Conservation (phyloP, 2,888 invertebrate genomes). For the Tricholauxania praeusta region DNA sequence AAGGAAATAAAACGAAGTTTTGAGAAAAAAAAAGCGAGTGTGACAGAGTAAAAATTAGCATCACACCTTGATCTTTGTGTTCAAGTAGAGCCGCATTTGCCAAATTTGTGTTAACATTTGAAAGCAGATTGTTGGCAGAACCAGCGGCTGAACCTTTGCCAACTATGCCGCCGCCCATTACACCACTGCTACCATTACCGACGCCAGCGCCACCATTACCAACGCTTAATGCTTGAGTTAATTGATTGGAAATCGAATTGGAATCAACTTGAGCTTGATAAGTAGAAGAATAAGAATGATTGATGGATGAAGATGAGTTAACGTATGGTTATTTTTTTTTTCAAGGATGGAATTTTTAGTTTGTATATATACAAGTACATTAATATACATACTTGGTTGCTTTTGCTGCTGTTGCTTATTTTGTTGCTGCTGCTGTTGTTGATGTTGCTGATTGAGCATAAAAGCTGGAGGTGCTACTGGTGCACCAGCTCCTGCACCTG, state of each 20-base stretch:
- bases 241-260: constrained; percentile 38
- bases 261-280: constrained; percentile 42
- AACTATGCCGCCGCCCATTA: constrained; percentile 27
- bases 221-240: constrained; percentile 43
- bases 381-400: constrained; percentile 72
- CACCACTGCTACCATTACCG: constrained; percentile 28
- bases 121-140: constrained; percentile 44
- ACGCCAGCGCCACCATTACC: constrained; percentile 45
- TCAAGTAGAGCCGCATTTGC: constrained; percentile 54
- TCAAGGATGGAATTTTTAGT: constrained; percentile 27
- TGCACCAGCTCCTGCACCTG: constrained; percentile 55
- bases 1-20: constrained; percentile 31
- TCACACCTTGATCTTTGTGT: constrained; percentile 69
- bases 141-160: constrained; percentile 36
- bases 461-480: constrained; percentile 66
- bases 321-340: constrained; percentile 40
- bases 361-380: constrained; percentile 47
- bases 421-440: constrained; percentile 58
- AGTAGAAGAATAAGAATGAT: constrained; percentile 31
- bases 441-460: constrained; percentile 59
- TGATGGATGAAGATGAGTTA: constrained; percentile 37
- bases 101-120: constrained; percentile 30
- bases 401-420: constrained; percentile 54
- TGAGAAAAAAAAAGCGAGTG: background rate
- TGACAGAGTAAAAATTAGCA: constrained; percentile 62